A percentile compares a stretch with the other conserved stretches of the same genome.
These are phyloP conservation scores for Pyxicephalus adspersus DNA, from an alignment of 2,113 vertebrate species.

Conservation along the genomic window DNA sequence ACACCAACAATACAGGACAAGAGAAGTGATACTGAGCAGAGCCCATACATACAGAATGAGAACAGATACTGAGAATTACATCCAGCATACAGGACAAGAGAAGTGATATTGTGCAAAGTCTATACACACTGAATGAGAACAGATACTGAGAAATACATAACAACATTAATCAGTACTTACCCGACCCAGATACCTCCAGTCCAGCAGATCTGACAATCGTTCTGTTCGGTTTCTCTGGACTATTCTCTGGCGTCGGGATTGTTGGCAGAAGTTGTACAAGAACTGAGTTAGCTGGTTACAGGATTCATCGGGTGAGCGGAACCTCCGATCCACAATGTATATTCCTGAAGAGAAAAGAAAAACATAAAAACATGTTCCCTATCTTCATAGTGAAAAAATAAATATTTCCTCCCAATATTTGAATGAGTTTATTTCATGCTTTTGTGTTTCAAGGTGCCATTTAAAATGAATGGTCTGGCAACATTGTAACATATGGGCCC, in stretches of 20 bases:
- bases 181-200: constrained; percentile 93
- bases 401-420: no score
- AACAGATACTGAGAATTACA: no score
- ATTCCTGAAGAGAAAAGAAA: constrained; percentile 76
- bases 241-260: constrained; percentile 92
- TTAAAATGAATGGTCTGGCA: no score
- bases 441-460: no score
- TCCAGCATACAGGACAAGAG: not conserved
- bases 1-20: not conserved
- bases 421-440: no score
- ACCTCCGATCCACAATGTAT: constrained; percentile 94
- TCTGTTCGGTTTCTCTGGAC: constrained; percentile 94
- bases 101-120: not conserved
- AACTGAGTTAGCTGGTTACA: constrained; percentile 96
- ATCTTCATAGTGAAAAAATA: not conserved
- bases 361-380: not conserved
- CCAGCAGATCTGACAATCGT: constrained; percentile 90
- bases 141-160: no score
- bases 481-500: no score
- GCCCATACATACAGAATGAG: not conserved
- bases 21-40: not conserved
- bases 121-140: not conserved
- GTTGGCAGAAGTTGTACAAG: constrained; percentile 92
- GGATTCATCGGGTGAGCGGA: constrained; percentile 87
- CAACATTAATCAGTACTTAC: constrained; percentile 69